Conservation (phyloP, 1,140 invertebrate species). For the Pogonomyrmex barbatus region DNA sequence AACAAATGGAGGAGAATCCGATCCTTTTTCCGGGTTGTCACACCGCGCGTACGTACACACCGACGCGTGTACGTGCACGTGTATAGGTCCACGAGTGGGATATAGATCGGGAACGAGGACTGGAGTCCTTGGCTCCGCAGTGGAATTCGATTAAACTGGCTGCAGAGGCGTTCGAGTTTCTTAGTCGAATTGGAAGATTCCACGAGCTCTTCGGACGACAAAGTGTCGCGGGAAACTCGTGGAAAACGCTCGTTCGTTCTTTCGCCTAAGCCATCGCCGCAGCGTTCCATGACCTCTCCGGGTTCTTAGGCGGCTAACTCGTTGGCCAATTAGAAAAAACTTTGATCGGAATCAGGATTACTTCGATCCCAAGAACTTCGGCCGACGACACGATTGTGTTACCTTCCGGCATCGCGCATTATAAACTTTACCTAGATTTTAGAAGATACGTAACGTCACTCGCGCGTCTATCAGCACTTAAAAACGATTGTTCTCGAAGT, state of each 20-base stretch:
- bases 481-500: slow-evolving; percentile 10
- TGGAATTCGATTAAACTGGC: slow-evolving; percentile 83
- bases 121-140: slow-evolving; percentile 42
- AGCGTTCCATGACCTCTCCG: slow-evolving; percentile 12
- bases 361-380: slow-evolving; percentile 60
- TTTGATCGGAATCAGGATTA: slow-evolving; percentile 68
- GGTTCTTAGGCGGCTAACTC: slow-evolving; percentile 27
- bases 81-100: slow-evolving; percentile 16
- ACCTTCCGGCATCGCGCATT: slow-evolving; percentile 42
- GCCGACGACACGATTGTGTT: slow-evolving; percentile 17
- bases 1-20: slow-evolving; percentile 34
- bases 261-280: slow-evolving; percentile 15
- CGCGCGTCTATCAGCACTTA: neutral
- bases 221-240: slow-evolving; percentile 55
- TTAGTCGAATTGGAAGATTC: slow-evolving; percentile 80
- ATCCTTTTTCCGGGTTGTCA: slow-evolving; percentile 29
- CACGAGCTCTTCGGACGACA: slow-evolving; percentile 58
- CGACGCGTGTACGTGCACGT: slow-evolving; percentile 31
- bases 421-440: slow-evolving; percentile 58
- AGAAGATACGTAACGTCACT: slow-evolving; percentile 31
- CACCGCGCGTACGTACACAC: slow-evolving; percentile 27
- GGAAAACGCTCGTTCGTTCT: slow-evolving; percentile 47
- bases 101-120: slow-evolving; percentile 57
- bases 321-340: slow-evolving; percentile 76
- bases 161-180: slow-evolving; percentile 77